Evolutionary conservation across 2,113 vertebrate genomes (phyloP), one percentile per base, ranked within the genome.

Genomic region (Acrocephalus arundinaceus): DNA sequence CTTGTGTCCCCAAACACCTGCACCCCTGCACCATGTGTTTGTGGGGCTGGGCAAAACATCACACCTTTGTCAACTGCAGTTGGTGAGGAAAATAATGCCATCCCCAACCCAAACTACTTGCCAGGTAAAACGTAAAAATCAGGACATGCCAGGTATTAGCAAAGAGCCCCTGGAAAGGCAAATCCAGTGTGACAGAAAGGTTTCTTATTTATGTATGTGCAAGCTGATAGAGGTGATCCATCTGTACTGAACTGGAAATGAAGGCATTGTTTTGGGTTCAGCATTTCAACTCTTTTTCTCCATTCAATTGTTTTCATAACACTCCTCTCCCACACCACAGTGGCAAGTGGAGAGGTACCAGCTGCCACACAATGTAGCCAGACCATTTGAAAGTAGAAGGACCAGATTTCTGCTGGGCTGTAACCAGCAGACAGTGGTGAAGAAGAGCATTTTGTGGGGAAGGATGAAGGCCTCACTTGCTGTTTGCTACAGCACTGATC

Each of bases 381-480:
- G 94, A 95, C 93, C 95, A 94, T 82, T 92, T 91, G 59, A 87
- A 94, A 93, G 87, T 21, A 83, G 81, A 95, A 96, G 20, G 89
- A 94, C 75, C 75, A 96, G 94, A 82, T 86, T 90, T 58, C 79
- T 94, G 48, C 46, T 13, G 1, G 61, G 75, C 63, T 97, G 57
- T 92, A 93, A 76, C 37, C 2, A 4, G 81, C 30, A 88, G 94
- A 89, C 79, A 89, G 65, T 52, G 31, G 74, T 27, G 28, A 96
- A 93, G 78, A 86, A 74, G 90, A 94, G 73, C 13, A 11, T 43
- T 93, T 87, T 79, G 88, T 8, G 54, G 91, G 85, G 79, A 93
- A 90, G 93, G 90, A 97, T 81, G 87, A 93, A 97, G 93, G 95
- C 95, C 97, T 97, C 96, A 89, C 94, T 96, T 95, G 46, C 88